Conservation (phyloP, 2,888 invertebrate species). For the Cryptops parisi region DNA sequence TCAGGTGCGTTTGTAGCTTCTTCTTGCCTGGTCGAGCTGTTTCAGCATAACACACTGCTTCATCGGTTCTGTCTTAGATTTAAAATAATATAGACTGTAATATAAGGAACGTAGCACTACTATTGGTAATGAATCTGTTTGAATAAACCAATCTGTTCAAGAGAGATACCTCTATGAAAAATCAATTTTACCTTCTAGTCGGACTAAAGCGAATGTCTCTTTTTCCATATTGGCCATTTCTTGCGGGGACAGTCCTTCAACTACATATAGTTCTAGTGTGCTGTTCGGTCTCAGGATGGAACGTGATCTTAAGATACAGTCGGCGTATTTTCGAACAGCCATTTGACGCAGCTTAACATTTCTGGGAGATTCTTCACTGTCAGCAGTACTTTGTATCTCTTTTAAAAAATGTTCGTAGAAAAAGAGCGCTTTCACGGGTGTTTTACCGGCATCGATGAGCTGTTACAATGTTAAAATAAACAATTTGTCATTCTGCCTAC, state of each 20-base stretch:
- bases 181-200: slow-evolving; percentile 11
- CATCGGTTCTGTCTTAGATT: slow-evolving; percentile 12
- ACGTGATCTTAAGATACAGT: slow-evolving; percentile 13
- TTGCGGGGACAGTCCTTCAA: slow-evolving; percentile 13
- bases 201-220: slow-evolving; percentile 17
- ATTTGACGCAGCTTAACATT: slow-evolving; percentile 6
- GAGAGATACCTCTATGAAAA: neutral
- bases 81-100: neutral
- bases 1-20: slow-evolving; percentile 16
- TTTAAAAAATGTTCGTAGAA: slow-evolving; percentile 15
- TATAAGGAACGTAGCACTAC: neutral
- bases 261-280: slow-evolving; percentile 13
- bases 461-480: neutral
- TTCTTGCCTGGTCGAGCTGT: slow-evolving; percentile 16
- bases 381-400: slow-evolving; percentile 8
- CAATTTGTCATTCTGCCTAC: too few relatives aligned
- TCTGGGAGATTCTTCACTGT: neutral
- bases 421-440: slow-evolving; percentile 14
- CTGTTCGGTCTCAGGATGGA: slow-evolving; percentile 17
- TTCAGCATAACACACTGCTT: slow-evolving; percentile 18
- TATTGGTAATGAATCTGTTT: neutral
- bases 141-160: neutral
- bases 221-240: slow-evolving; percentile 16
- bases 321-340: slow-evolving; percentile 17
- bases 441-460: slow-evolving; percentile 13